Evolutionary conservation across 2,113 vertebrate genomes (phyloP), one percentile per base, ranked within the genome.

Genomic region (Puntigrus tetrazona): DNA sequence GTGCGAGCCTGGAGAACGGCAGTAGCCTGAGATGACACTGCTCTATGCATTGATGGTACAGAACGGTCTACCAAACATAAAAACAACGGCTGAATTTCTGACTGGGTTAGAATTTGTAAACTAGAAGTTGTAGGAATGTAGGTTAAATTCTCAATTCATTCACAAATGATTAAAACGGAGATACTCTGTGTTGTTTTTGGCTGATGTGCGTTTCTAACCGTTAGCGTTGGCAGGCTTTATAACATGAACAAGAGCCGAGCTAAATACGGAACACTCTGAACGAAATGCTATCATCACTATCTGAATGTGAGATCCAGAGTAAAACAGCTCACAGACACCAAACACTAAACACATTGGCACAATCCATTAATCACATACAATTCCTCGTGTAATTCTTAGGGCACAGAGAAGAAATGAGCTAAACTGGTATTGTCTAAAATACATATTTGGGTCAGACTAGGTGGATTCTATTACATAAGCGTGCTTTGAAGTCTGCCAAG

Each of bases 261-360:
- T 93, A 91, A 92, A 93, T 86, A 77, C 87, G 84, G 92, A 88
- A 10, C 89, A 88, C 87, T 89, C 90, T 86, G 87, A 87, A 69
- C 85, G 78, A 84, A 38, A 70, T 27, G 57, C 38, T 57, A 25
- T 77, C 75, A 82, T 73, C 78, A 57, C 55, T n/a, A 36, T 81
- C 79, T 85, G 74, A 87, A 47, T 82, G 11, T 70, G 65, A 82
- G 65, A 70, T 70, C 22, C 47, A 38, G 13, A 36, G 18, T n/a
- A 70, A 70, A 80, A 63, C 34, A 36, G 31, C 50, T 61, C 10
- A 7, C 59, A 52, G 10, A 25, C 41, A 50, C 34, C 7, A 65
- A 65, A 52, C 6, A 55, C 31, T 70, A 11, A 70, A 70, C 47
- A 25, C n/a, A 78, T 22, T 41, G n/a, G 11, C 27, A 27, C 11